phyloP scores from a whole-genome alignment of 1,140 invertebrate genomes.

The Drosophila sucinea region DNA sequence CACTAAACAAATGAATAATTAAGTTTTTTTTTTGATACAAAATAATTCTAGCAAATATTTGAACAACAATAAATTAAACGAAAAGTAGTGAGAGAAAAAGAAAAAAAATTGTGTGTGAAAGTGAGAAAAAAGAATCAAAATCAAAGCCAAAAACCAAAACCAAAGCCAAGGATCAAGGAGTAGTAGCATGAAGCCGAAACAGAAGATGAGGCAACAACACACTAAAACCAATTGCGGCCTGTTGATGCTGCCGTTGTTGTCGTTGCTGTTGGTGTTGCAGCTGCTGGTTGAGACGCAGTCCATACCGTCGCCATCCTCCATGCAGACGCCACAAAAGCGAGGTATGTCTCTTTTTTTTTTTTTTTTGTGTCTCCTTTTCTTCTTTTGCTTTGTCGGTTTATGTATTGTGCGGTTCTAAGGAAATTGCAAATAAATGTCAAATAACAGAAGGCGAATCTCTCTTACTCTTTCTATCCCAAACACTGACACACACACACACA shows the following conservation, averaged over 20 bases:
- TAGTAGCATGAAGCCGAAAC: constrained; percentile 45
- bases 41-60: constrained; percentile 26
- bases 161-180: constrained; percentile 65
- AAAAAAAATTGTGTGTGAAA: constrained; percentile 34
- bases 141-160: constrained; percentile 18
- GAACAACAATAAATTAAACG: constrained; percentile 29
- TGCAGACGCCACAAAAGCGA: constrained; percentile 79
- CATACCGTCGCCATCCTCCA: constrained; percentile 72
- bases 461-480: neutral
- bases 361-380: neutral
- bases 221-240: constrained; percentile 45
- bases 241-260: constrained; percentile 42
- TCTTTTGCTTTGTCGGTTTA: constrained; percentile 12
- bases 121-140: constrained; percentile 36
- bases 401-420: constrained; percentile 23
- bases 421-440: constrained; percentile 82
- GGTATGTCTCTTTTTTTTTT: constrained; percentile 51
- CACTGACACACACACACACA: neutral
- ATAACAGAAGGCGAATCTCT: constrained; percentile 56
- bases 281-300: constrained; percentile 53
- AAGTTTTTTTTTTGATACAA: constrained; percentile 1
- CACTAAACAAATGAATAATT: constrained; percentile 21
- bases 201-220: constrained; percentile 65
- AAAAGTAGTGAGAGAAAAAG: constrained; percentile 16
- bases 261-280: constrained; percentile 58